Evolutionary conservation across 2,797 vertebrate genomes (phyloP).

Genomic region (Botia kubotai): DNA sequence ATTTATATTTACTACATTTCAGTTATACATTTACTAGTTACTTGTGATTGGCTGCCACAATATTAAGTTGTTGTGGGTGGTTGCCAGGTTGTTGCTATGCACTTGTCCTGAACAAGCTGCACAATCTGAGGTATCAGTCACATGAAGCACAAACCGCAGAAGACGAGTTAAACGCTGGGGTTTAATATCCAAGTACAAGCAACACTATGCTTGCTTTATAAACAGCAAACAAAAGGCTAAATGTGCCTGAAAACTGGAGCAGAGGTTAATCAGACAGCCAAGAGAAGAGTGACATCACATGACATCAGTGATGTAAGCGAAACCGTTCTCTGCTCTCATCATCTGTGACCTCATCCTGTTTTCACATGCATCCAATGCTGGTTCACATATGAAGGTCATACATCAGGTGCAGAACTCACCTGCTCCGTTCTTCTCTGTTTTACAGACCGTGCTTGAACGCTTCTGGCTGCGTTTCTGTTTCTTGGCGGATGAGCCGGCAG

Average conservation of each 20-base stretch:
- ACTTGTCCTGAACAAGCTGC: too few relatives aligned
- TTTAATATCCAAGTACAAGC: background rate
- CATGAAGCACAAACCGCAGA: too few relatives aligned
- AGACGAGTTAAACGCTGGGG: too few relatives aligned
- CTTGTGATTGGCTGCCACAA: too few relatives aligned
- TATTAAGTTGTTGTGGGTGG: too few relatives aligned
- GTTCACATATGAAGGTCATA: background rate
- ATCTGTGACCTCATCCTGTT: conserved; percentile 17
- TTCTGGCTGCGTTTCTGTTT: conserved; percentile 96
- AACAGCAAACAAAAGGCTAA: background rate
- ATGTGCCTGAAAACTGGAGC: background rate
- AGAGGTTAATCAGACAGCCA: conserved; percentile 62
- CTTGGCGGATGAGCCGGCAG: conserved; percentile 83
- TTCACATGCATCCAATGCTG: too few relatives aligned
- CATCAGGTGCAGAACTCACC: conserved; percentile 71
- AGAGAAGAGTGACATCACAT: conserved; percentile 66
- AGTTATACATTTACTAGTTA: too few relatives aligned
- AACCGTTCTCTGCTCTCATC: conserved; percentile 63
- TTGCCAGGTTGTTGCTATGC: too few relatives aligned
- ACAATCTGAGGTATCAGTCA: too few relatives aligned
- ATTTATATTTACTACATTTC: too few relatives aligned
- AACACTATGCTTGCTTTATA: background rate
- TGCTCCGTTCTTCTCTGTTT: conserved; percentile 92
- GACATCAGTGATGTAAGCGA: conserved; percentile 61
- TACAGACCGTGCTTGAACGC: conserved; percentile 78